Base-by-base conservation (phyloP, 2,888 invertebrate species). In the Mesochorus sp. region DNA sequence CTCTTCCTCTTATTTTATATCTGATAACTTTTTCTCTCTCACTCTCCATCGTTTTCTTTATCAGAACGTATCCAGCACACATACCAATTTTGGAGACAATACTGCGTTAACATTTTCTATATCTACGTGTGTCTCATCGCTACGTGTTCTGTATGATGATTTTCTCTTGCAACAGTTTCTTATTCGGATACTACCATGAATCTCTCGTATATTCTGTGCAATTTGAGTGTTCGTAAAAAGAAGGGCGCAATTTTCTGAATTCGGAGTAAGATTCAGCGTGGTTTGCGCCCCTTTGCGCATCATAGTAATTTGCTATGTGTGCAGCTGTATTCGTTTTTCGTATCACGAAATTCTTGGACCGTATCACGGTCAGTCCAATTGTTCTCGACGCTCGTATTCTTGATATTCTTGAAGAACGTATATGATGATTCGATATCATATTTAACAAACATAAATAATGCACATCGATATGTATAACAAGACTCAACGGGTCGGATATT, bases 71-170 rank as follows among this genome's bases (percentile, higher is more conserved):
- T 37, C 49, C 47, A 28, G 49, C 31, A 62, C 61, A 66, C 47
- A 59, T 44, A 67, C 67, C 61, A 34, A 55, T 26, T 67, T 64
- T 17, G 14, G 53, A 51, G 71, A 66, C 55, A 67, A 77, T 73
- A 73, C 72, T 14, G 26, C 24, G 62, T 57, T 49, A 49, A 62
- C 51, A 62, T 34, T 19, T 62, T 42, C n/a, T 67, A 47, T 59
- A 39, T 67, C 44, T 42, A 14, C 53, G 31, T 37, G 62, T 42
- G 57, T 51, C 37, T 44, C n/a, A n/a, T n/a, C 39, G 34, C 31
- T 80, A 73, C 79, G 70, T 68, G 70, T 81, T 80, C 82, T 77
- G 76, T 59, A 59, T 81, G 76, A 81, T 62, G 75, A 74, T 74
- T 79, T 66, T 6, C 42, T 47, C 57, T 39, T 62, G 34, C 74